Base-by-base conservation (phyloP, 2,888 invertebrate genomes). In the Metopia argyrocephala region DNA sequence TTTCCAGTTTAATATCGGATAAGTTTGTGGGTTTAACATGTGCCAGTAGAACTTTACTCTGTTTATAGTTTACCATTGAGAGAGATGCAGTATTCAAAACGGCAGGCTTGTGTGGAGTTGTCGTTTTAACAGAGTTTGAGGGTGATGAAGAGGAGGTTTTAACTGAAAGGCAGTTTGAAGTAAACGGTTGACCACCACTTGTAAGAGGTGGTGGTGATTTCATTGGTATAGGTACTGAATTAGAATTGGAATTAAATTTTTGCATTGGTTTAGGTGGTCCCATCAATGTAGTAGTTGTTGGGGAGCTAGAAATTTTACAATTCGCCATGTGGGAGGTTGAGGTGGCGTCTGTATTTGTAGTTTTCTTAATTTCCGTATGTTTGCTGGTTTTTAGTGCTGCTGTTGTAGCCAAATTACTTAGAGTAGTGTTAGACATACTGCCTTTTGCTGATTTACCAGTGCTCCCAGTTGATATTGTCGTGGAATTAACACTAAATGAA, bases 211-310 rank as follows among this genome's bases (percentile, higher is more conserved):
- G 85, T 78, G 74, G 84, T 64, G 81, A 71, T 38, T 78, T 79
- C 12, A 59, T 28, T 9, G 61, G 21, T 48, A 75, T 50, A 46
- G 81, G 61, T 23, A 78, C 82, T 12, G 90, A 87, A 83, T 91
- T 91, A 54, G 54, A 52, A 61, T 12, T 54, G 5, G 66, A 45
- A 85, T 92, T 92, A 15, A 91, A 91, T 81, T 91, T 89, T 38
- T 91, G 91, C 83, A 92, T 83, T 0, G 92, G 92, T 48, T 92
- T 91, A 2, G 92, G 92, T 6, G 92, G 91, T 23, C 92, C 92
- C 76, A 92, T 91, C 3, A 92, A 91, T 80, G 62, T 5, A 31
- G 46, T 71, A 74, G 38, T 84, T 52, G 52, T 21, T 5, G 25
- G 31, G 46, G 52, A 27, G 4, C 28, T 82, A 86, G 46, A 90